Conservation (phyloP, 2,113 vertebrate species). For the Cyphomyrus discorhynchus region DNA sequence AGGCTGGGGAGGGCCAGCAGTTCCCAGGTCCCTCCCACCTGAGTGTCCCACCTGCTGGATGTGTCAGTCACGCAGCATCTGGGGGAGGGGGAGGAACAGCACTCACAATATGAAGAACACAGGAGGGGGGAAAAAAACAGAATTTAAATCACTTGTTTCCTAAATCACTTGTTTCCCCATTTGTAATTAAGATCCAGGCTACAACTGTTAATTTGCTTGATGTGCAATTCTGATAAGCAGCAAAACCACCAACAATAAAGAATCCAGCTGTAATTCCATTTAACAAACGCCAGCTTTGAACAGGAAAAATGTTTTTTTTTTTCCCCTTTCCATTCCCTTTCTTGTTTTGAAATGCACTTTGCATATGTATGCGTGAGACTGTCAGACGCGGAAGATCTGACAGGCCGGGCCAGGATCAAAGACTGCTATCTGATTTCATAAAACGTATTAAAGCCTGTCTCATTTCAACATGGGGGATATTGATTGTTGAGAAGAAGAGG, state of each 20-base stretch:
- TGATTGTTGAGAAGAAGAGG: conserved; percentile 31
- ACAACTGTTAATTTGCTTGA: conserved; percentile 31
- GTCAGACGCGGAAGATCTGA: conserved; percentile 60
- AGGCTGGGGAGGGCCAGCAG: neutral
- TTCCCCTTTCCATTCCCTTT: conserved; percentile 20
- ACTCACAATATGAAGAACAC: neutral
- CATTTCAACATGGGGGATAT: conserved; percentile 48
- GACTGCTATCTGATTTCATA: conserved; percentile 62
- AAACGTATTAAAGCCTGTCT: conserved; percentile 60
- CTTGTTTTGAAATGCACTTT: conserved; percentile 50
- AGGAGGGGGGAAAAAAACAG: conserved; percentile 43
- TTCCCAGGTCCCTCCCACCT: neutral
- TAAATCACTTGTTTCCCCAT: conserved; percentile 43
- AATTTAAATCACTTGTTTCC: conserved; percentile 51
- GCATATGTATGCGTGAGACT: conserved; percentile 60
- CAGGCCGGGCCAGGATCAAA: conserved; percentile 63
- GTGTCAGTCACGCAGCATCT: neutral
- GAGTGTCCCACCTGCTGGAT: neutral
- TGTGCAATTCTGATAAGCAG: conserved; percentile 26
- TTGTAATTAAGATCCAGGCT: conserved; percentile 33
- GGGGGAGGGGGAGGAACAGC: neutral
- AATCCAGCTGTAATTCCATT: conserved; percentile 22
- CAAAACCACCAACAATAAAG: conserved; percentile 28
- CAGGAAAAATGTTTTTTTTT: conserved; percentile 32
- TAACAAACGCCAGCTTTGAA: conserved; percentile 28